Evolutionary conservation across 30 jellyfish, hydroid and myxozoan species (phyloP).

Genomic region (Phacellophora camtschatica): DNA sequence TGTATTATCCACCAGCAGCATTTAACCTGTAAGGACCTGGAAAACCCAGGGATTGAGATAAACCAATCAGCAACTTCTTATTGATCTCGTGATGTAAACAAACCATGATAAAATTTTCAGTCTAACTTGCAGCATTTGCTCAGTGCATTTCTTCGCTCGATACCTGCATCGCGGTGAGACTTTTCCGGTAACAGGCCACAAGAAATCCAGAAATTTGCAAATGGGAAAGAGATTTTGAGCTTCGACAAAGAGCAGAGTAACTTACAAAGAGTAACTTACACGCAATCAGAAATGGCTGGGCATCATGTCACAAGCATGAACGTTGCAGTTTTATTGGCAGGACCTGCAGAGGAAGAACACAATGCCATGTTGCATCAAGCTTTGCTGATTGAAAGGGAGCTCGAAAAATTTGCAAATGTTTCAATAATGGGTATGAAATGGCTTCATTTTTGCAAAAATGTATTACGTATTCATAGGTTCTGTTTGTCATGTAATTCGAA

Average conservation of each 20-base stretch:
- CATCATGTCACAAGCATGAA: not conserved
- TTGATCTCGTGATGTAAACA: constrained; percentile 52
- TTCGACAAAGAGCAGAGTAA: not conserved
- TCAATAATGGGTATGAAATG: constrained; percentile 28
- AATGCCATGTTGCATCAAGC: constrained; percentile 51
- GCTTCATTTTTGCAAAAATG: too few species aligned
- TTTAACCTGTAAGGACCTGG: too few species aligned
- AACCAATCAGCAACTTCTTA: constrained; percentile 40
- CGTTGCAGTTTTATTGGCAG: constrained; percentile 62
- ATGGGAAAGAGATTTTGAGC: not conserved
- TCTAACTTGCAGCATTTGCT: constrained; percentile 11
- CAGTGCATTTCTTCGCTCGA: too few species aligned
- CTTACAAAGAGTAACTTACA: not conserved
- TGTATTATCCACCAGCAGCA: too few species aligned
- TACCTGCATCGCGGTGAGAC: too few species aligned
- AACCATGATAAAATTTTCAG: not conserved
- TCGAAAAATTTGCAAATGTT: constrained; percentile 51
- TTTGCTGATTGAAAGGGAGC: constrained; percentile 49
- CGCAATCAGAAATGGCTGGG: not conserved
- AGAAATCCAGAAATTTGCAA: not conserved
- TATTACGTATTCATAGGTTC: too few species aligned
- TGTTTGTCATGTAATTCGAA: too few species aligned
- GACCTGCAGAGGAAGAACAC: constrained; percentile 42
- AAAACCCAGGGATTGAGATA: constrained; percentile 39
- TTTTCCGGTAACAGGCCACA: not conserved